phyloP scores from a whole-genome alignment of 2,888 invertebrate species.

The Eucera pruinosa region DNA sequence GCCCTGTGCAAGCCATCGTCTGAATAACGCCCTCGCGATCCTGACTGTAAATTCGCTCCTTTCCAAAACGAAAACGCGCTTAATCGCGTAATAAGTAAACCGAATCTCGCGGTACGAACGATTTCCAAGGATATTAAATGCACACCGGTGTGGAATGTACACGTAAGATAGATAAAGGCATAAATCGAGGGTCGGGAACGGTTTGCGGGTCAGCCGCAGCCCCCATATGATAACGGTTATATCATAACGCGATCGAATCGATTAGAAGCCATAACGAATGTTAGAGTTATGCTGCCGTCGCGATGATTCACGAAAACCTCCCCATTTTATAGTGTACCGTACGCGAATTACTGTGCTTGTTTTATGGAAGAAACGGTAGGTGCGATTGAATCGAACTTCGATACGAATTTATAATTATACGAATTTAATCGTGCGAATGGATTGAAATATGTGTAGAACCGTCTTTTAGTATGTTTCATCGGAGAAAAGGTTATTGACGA shows the following conservation, averaged over 20 bases:
- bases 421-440: neutral
- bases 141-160: slow-evolving; percentile 1
- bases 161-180: slow-evolving; percentile 22
- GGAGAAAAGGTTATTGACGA: neutral
- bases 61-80: neutral
- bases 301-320: slow-evolving; percentile 50
- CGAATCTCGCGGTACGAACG: neutral
- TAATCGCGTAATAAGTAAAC: slow-evolving; percentile 33
- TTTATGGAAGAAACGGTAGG: neutral
- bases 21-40: slow-evolving; percentile 12
- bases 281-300: neutral
- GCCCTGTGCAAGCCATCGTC: slow-evolving; percentile 3
- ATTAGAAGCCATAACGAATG: slow-evolving; percentile 57
- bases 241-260: slow-evolving; percentile 32
- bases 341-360: neutral
- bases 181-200: slow-evolving; percentile 16
- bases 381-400: neutral
- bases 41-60: slow-evolving; percentile 3
- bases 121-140: slow-evolving; percentile 36
- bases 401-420: neutral
- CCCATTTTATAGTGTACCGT: slow-evolving; percentile 30
- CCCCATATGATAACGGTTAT: slow-evolving; percentile 37
- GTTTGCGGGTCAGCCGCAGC: slow-evolving; percentile 10
- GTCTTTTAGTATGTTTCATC: neutral
- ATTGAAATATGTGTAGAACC: too few species aligned